A percentile compares a stretch with the other conserved stretches of the same genome.
Evolutionary conservation across 2,797 vertebrate species (phyloP).

Genomic region (Bradypodion ventrale): DNA sequence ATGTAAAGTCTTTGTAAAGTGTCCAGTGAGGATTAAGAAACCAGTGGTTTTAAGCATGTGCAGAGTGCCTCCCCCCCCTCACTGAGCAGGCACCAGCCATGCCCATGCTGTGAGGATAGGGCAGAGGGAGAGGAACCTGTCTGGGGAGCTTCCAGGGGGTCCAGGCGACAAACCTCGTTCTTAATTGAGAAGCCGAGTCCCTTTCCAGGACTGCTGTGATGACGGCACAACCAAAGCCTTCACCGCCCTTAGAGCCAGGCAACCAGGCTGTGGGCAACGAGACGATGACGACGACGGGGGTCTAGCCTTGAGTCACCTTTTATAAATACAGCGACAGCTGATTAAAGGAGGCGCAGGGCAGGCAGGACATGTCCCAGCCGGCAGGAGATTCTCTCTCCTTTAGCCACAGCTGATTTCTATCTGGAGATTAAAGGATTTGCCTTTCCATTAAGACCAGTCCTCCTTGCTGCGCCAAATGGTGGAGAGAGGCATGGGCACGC

Average conservation of each 20-base stretch:
- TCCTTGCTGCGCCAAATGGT: constrained; percentile 41
- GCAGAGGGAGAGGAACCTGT: too few species aligned
- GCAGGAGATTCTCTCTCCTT: constrained; percentile 17
- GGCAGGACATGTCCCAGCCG: constrained; percentile 16
- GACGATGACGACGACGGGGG: too few species aligned
- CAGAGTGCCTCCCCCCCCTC: too few species aligned
- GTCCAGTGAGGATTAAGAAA: too few species aligned
- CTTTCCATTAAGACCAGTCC: constrained; percentile 64
- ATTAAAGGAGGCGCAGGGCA: constrained; percentile 27
- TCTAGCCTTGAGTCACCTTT: constrained; percentile 54
- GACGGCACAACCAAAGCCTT: background rate
- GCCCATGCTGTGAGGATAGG: too few species aligned
- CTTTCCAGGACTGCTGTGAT: background rate
- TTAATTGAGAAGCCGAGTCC: background rate
- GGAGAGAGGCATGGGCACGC: background rate
- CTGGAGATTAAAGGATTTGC: constrained; percentile 71
- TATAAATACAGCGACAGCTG: constrained; percentile 60
- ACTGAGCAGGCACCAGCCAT: too few species aligned
- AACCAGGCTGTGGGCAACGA: too few species aligned
- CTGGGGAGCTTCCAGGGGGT: too few species aligned
- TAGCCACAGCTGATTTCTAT: constrained; percentile 50
- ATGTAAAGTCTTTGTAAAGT: too few species aligned
- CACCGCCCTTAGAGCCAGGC: background rate
- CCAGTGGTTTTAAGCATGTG: too few species aligned
- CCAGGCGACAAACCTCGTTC: too few species aligned